phyloP scores from a whole-genome alignment of 2,888 invertebrate species.

The Bombylius major region DNA sequence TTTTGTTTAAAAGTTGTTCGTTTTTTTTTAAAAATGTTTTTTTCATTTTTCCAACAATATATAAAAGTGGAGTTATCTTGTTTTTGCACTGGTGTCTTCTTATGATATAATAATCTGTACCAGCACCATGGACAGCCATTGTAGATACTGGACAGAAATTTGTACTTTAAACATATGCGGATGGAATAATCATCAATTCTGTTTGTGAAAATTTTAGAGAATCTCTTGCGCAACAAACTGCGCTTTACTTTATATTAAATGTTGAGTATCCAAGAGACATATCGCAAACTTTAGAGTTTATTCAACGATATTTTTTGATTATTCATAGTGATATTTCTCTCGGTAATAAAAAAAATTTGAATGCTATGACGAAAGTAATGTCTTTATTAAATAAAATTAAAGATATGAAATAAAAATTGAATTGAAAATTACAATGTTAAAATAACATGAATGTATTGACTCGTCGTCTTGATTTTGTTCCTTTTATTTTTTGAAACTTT shows the following conservation, averaged over 20 bases:
- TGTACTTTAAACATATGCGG: neutral
- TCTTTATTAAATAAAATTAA: neutral
- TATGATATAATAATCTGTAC: too few relatives aligned
- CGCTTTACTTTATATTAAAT: neutral
- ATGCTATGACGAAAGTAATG: neutral
- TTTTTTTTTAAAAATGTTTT: too few relatives aligned
- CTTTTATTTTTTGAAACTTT: too few relatives aligned
- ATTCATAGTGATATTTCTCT: neutral
- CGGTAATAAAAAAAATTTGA: neutral
- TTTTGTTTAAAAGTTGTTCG: too few relatives aligned
- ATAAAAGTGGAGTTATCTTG: too few relatives aligned
- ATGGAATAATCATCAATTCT: neutral
- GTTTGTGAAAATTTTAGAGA: neutral
- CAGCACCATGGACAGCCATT: neutral
- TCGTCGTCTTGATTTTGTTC: too few relatives aligned
- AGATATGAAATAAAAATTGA: too few relatives aligned
- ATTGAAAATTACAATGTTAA: too few relatives aligned
- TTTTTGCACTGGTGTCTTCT: too few relatives aligned
- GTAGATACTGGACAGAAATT: neutral
- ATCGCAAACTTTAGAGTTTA: neutral
- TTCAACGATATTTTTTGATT: neutral
- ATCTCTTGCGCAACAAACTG: neutral
- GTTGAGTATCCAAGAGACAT: neutral
- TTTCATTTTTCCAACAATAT: too few relatives aligned
- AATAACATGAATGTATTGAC: too few relatives aligned